Base-by-base conservation (phyloP, 35 echinoderm and acorn worm genomes). In the Hemicentrotus pulcherrimus region DNA sequence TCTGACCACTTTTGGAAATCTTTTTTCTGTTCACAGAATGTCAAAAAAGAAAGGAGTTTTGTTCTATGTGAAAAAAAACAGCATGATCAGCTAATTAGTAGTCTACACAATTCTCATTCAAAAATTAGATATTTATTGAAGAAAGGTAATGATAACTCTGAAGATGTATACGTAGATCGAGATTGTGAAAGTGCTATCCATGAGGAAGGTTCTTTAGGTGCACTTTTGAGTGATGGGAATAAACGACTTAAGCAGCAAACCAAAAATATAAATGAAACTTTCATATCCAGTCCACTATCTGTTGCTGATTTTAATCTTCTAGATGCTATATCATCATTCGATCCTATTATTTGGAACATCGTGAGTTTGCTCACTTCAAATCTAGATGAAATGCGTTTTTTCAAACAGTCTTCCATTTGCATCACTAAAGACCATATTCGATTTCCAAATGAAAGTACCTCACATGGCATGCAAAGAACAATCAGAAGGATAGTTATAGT, bases 41-140 rank as follows among this genome's bases (percentile, higher is more conserved):
- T 92, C 91, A 48, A 92, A 92, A 92, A 92, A 92, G 91, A 92
- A 92, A 30, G 91, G 91, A 92, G 47, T 92, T 47, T 92, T 92
- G 48, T 52, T 48, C 46, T 92, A 55, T 92, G 91, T 92, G 47
- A 92, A 31, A 92, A 92, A 55, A 47, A 55, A n/a, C 5, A 16
- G 28, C 91, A 45, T 92, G 91, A 92, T 92, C 91, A 92, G 28
- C 91, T 92, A 19, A 48, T 92, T 48, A 24, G 4, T 31, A 92
- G 91, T 55, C 47, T 92, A 48, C 91, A 92, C 46, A 55, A 92
- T 92, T 45, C 91, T 48, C 91, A 92, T 41, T 92, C 91, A 92
- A 92, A 92, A 28, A 48, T 92, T 22, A 48, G 91, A 92, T 55
- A 92, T 92, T 92, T 92, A 92, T 19, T 55, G 47, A 92, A 92